These are phyloP conservation scores for Coturnix japonica DNA, from an alignment of 2,113 vertebrate genomes.

Conservation along the genomic window DNA sequence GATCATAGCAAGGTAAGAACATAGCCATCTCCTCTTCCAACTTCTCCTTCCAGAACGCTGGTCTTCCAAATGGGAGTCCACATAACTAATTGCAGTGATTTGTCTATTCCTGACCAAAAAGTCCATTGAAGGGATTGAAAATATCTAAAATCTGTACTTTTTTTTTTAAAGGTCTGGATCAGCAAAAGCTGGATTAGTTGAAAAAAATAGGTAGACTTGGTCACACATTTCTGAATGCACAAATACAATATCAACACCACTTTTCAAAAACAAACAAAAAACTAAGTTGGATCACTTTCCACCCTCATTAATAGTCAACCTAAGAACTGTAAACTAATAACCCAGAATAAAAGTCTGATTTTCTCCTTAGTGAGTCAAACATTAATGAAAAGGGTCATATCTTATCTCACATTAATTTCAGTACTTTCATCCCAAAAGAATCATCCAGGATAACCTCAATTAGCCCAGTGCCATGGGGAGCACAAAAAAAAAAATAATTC, in stretches of 20 bases:
- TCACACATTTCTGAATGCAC: neutral
- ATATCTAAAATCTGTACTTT: neutral
- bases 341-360: constrained; percentile 39
- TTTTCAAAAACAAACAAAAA: neutral
- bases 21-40: neutral
- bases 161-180: neutral
- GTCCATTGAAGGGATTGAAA: neutral
- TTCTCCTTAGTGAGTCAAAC: neutral
- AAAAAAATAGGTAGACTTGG: neutral
- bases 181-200: neutral
- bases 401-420: constrained; percentile 53
- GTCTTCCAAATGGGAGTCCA: neutral
- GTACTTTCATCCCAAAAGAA: constrained; percentile 42
- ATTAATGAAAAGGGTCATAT: constrained; percentile 52
- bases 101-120: neutral
- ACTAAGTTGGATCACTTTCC: neutral
- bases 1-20: neutral
- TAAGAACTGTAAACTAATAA: constrained; percentile 43
- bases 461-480: neutral
- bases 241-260: neutral
- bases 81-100: neutral
- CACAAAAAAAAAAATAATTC: constrained; percentile 32
- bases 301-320: neutral
- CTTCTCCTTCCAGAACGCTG: neutral
- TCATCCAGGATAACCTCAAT: constrained; percentile 26